Base-by-base conservation (phyloP, 2,797 vertebrate genomes). In the Amazona ochrocephala region DNA sequence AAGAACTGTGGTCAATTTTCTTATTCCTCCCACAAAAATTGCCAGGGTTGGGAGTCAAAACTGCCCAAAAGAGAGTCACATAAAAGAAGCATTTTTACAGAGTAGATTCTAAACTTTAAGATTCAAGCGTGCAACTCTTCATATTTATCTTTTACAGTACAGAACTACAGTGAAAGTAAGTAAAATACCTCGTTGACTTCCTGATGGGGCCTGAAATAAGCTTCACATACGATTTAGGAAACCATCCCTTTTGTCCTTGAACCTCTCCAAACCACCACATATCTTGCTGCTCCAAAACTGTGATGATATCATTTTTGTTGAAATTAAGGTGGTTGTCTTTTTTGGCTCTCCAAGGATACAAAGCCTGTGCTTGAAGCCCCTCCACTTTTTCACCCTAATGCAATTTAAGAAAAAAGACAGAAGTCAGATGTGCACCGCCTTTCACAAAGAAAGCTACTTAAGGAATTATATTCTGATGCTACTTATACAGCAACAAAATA, bases 231-330 rank as follows among this genome's bases (percentile, higher is more conserved):
- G 99, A 99, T 97, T 99, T 99, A 89, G 99, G 99, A 96, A 99
- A 99, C 99, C 99, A 99, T 91, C 99, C 99, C 98, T 99, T 98
- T 93, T 99, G 99, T 41, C 98, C 98, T 98, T 99, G 99, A 71
- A 99, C 99, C 97, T 99, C 99, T 76, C 99, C 99, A 87, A 99
- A 98, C 99, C 99, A 99, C 99, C 99, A 99, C 99, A 99, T 99
- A 96, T 99, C 99, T 97, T 99, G 99, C 97, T 99, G 99, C 95
- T 99, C 99, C 97, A 99, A 95, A 82, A 99, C 99, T 0, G 99
- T 99, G 96, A 99, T 99, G 62, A 99, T 97, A 60, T 99, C 99
- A 10, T 98, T 99, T 96, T 99, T 99, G 98, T 99, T 99, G 97
- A 99, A 99, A 97, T 99, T 99, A 70, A 99, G 98, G 95, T 99